A percentile compares a stretch with the other conserved stretches of the same genome.
Evolutionary conservation across 2,113 vertebrate species (phyloP).

Genomic region (Callorhinus ursinus): DNA sequence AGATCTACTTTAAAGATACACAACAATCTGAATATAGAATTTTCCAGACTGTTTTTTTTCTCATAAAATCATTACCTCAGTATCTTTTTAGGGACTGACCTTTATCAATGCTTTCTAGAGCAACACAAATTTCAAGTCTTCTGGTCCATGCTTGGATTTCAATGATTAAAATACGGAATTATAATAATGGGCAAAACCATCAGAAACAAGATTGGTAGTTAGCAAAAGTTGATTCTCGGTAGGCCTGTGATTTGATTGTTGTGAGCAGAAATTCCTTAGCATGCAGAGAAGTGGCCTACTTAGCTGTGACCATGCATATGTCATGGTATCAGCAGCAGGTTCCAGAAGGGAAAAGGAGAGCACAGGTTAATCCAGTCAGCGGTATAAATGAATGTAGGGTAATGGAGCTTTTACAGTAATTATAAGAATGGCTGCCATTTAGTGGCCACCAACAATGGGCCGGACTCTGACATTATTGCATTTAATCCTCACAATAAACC

Average conservation of each 20-base stretch:
- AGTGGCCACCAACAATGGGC: neutral
- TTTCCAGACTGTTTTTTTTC: neutral
- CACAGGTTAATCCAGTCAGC: neutral
- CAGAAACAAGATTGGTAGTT: neutral
- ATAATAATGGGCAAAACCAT: neutral
- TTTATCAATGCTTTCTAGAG: neutral
- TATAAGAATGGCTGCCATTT: neutral
- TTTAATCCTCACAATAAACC: neutral
- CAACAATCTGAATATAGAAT: neutral
- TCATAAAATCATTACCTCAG: neutral
- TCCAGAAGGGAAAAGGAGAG: neutral
- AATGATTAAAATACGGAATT: neutral
- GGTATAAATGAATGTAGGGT: neutral
- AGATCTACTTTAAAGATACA: neutral
- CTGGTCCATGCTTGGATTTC: neutral
- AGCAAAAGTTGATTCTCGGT: neutral
- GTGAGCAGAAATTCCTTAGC: neutral
- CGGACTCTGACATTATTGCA: neutral
- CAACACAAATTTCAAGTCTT: neutral
- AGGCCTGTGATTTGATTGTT: neutral
- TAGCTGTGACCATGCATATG: neutral
- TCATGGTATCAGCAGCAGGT: fast-evolving
- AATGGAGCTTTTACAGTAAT: neutral
- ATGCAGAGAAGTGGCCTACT: fast-evolving
- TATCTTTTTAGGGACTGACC: neutral